phyloP scores from a whole-genome alignment of 2,113 vertebrate genomes.

The Chauna torquata region DNA sequence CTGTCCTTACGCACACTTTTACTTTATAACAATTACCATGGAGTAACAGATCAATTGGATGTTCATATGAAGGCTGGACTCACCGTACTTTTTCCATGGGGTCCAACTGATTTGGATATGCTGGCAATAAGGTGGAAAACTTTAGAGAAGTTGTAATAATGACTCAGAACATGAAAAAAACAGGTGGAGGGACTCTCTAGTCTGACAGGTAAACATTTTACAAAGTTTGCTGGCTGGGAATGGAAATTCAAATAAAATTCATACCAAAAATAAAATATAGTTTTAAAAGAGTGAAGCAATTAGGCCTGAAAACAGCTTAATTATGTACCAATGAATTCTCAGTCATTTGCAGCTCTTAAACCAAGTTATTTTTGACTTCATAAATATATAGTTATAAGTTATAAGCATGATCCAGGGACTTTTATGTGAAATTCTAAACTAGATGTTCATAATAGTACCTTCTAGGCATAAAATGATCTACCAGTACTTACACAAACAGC shows the following conservation, averaged over 20 bases:
- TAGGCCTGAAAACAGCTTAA: slow-evolving; percentile 17
- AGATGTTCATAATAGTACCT: neutral
- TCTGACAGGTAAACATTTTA: neutral
- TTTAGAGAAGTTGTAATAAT: neutral
- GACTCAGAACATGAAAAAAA: neutral
- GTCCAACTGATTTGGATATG: neutral
- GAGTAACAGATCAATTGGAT: neutral
- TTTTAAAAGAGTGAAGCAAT: slow-evolving; percentile 7
- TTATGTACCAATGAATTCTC: neutral
- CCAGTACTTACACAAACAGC: neutral
- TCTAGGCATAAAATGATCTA: neutral
- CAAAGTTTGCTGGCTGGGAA: neutral
- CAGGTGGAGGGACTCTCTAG: neutral
- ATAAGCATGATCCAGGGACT: neutral
- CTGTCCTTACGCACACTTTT: neutral
- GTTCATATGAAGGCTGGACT: neutral
- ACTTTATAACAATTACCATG: neutral
- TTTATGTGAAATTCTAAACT: neutral
- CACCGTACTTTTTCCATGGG: neutral
- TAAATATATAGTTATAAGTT: neutral
- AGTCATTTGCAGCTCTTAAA: neutral
- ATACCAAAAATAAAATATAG: neutral
- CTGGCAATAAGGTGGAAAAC: neutral
- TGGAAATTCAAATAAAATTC: slow-evolving; percentile 1
- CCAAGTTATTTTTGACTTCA: neutral